Conservation (phyloP, 2,797 vertebrate species). For the Danio choprae region DNA sequence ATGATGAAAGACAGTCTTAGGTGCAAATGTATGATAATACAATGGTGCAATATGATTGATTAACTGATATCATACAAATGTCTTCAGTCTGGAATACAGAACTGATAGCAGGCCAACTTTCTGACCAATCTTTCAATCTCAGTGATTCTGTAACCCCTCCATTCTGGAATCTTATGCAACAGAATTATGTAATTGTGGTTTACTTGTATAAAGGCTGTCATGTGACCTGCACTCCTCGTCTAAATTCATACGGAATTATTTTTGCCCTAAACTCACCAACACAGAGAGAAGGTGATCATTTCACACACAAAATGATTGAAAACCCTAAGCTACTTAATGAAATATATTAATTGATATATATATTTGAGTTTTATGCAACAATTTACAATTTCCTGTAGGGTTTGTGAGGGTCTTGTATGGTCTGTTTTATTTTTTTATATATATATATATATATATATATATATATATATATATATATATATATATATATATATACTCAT, state of each 20-base stretch:
- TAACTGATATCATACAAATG: conserved; percentile 37
- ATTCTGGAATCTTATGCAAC: conserved; percentile 59
- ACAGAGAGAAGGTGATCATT: background rate
- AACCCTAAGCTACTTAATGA: background rate
- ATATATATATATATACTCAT: too few relatives aligned
- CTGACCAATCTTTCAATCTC: conserved; percentile 25
- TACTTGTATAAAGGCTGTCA: conserved; percentile 23
- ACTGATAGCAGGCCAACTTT: background rate
- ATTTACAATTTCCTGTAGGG: too few relatives aligned
- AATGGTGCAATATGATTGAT: too few relatives aligned
- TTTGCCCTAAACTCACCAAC: background rate
- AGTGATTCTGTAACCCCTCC: conserved; percentile 2
- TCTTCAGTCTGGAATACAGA: conserved; percentile 12
- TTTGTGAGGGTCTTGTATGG: too few relatives aligned
- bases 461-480: too few relatives aligned
- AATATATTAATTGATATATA: background rate
- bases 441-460: too few relatives aligned
- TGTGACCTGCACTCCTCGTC: conserved; percentile 20
- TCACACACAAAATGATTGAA: background rate
- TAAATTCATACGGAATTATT: conserved; percentile 2
- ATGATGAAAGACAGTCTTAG: conserved; percentile 48
- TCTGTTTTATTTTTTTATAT: too few relatives aligned
- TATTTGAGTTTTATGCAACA: too few relatives aligned
- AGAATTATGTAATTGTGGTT: conserved; percentile 56
- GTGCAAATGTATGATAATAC: conserved; percentile 44